Evolutionary conservation across 2,797 vertebrate genomes (phyloP), one percentile per base, ranked within the genome.

Genomic region (Jordanella pulchra): DNA sequence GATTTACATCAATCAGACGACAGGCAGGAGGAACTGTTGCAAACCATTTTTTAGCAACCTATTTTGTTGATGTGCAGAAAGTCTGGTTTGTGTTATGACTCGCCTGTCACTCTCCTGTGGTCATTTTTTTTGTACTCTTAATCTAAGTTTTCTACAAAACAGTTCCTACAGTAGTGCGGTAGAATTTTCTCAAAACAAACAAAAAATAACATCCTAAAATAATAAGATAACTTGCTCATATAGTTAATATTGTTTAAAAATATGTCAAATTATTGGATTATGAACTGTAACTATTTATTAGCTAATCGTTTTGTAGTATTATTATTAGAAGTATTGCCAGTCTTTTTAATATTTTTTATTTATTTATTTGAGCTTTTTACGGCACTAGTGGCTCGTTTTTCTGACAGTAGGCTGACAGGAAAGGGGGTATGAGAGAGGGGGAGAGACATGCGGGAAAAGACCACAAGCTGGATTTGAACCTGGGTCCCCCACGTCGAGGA

Each of bases 1-100:
- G 90, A 81, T 89, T 91, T 83, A 68, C 79, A 69, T 67, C 73
- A 65, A 84, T 87, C 75, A 89, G 73, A 17, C 60, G 69, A 73
- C 55, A 64, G 56, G 77, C 84, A 81, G 58, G 73, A 80, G 81
- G 86, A 89, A 90, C 79, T 78, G 72, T 87, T 63, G 32, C 1
- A 54, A 28, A 10, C 23, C 3, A 1, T 23, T 47, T 56, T 63
- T 27, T 13, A 27, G 21, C 6, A 39, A 5, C 53, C 4, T 39
- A 27, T 30, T 17, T 54, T 67, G 27, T 47, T 39, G 28, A 65
- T 58, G 35, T 74, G 28, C n/a, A 32, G 11, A 44, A 65, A 23
- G 32, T 35, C 32, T 55, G 14, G 51, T 50, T 35, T 21, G 21
- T 65, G 51, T 42, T 18, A 11, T 72, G 27, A 53, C 42, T 28